Evolutionary conservation across 2,888 invertebrate species (phyloP), one percentile per base, ranked within the genome.

Genomic region (Cenopis cana): DNA sequence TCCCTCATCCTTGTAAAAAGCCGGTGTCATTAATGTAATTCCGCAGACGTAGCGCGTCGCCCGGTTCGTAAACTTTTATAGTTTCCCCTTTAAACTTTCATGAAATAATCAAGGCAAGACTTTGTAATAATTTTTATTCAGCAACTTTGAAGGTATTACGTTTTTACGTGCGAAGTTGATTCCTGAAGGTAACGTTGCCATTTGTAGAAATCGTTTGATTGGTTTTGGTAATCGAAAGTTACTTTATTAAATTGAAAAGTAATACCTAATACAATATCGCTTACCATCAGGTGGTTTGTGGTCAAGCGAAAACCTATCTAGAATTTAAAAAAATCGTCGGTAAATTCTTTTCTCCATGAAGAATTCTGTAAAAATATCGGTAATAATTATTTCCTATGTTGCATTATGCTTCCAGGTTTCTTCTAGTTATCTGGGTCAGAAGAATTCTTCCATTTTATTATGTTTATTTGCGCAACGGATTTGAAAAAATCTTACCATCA

Each of bases 51-150:
- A 76, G 74, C 75, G 75, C 80, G 81, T 76, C 81, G 75, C 79
- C 79, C 77, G 79, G 80, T 83, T 81, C 82, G 81, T 85, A 83
- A 85, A 88, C 84, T 89, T 88, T 88, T 86, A 89, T 89, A 89
- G 88, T 89, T 89, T 85, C 82, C 83, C 80, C 81, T 77, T 87
- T 80, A 83, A 87, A 88, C 82, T 88, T 89, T 86, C 82, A 85
- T 82, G 82, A 82, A 84, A 87, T 88, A 88, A 87, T 88, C 85
- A 86, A 85, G 85, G 82, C 81, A 74, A 78, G 78, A 85, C 84
- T 86, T 82, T 82, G 84, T 82, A 82, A 85, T 86, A 84, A 87
- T 87, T 87, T 88, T 87, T 88, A 87, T 85, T 83, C 80, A 81
- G 62, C 74, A 82, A 86, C 77, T 86, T 86, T 83, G 68, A 77